Percentiles rank a stretch among this genome's conserved stretches.
Conservation (phyloP, 2,797 vertebrate genomes). For the Emys orbicularis region DNA sequence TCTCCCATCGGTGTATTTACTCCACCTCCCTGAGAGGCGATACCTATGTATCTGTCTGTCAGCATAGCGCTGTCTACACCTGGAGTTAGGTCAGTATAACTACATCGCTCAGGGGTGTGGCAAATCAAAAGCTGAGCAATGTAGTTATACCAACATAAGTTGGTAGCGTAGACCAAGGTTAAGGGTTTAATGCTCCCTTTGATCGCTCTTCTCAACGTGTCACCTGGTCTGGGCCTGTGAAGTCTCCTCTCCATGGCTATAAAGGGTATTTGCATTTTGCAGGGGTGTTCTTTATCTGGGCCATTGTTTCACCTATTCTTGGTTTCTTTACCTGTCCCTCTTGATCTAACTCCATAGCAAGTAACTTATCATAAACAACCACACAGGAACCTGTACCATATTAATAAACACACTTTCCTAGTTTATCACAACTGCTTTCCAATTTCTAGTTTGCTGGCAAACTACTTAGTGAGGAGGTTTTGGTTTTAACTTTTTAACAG, state of each 20-base stretch:
- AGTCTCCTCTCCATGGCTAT: not conserved
- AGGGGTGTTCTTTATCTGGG: not conserved
- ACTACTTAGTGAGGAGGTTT: not conserved
- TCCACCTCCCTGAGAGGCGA: too few relatives aligned
- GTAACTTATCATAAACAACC: not conserved
- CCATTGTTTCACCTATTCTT: not conserved
- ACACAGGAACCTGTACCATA: not conserved
- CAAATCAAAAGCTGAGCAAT: too few relatives aligned
- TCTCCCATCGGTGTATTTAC: too few relatives aligned
- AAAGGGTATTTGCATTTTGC: not conserved
- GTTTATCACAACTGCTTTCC: conserved; percentile 39
- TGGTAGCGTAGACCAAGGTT: too few relatives aligned
- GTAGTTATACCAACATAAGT: not conserved
- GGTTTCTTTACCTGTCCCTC: not conserved
- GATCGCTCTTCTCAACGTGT: not conserved
- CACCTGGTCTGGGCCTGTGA: not conserved
- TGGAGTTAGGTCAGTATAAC: not conserved
- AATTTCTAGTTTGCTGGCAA: conserved; percentile 59
- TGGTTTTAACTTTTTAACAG: conserved; percentile 39
- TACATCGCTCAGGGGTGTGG: not conserved
- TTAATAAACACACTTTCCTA: not conserved
- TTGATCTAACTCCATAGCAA: not conserved
- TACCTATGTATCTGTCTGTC: not conserved
- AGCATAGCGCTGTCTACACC: not conserved
- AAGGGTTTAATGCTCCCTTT: not conserved